Evolutionary conservation across 2,113 vertebrate genomes (phyloP), one percentile per base, ranked within the genome.

Genomic region (Brachyhypopomus gauderio): DNA sequence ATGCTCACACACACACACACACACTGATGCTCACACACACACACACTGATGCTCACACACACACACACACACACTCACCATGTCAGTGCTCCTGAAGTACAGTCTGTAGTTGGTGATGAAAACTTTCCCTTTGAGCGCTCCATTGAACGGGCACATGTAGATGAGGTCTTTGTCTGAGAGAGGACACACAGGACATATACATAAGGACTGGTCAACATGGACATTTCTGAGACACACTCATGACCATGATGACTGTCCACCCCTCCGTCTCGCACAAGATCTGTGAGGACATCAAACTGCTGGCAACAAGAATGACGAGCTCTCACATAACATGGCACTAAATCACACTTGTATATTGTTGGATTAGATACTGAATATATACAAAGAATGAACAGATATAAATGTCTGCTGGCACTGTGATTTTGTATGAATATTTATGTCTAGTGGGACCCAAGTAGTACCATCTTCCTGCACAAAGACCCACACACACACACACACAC

Each of bases 101-200:
- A 95, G 91, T 88, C 94, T 93, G 90, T 92, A 95, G 90, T 94
- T 95, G 82, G 93, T 94, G 88, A 95, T 94, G 85, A 92, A 85
- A 74, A 94, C 92, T 90, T 94, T 94, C 48, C 94, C 94, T 86
- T 95, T 94, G 27, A 94, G 87, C 3, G 94, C 91, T 66, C 90
- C 91, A 36, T 76, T 93, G 86, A 92, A 95, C 0, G 92, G 94
- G 88, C 94, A 95, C 55, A 95, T 91, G 87, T 95, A 95, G 84
- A 94, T 94, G 82, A 94, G 89, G 55, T 95, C 94, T 88, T 94
- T 94, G 80, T 94, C 94, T 94, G 86, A 63, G 23, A 7, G 48
- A 67, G 22, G 74, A 80, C 17, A 85, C 5, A 78, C 20, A 45
- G 0, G 20, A 38, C 22, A 4, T 23, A 20, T 6, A 20, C 6